phyloP scores from a whole-genome alignment of 1,140 invertebrate species.

The Drosophila mayri region DNA sequence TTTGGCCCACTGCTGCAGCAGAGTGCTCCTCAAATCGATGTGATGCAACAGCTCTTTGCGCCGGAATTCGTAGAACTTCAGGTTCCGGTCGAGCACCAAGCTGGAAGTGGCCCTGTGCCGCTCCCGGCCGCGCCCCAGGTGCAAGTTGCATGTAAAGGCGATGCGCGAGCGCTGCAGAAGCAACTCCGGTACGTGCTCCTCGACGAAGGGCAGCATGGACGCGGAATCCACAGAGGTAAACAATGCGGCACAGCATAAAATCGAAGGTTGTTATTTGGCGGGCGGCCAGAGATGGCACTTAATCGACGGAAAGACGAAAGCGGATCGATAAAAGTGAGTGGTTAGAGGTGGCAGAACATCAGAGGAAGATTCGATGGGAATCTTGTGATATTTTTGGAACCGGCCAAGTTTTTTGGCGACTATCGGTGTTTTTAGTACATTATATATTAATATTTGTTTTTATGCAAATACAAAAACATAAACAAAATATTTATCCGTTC shows the following conservation, averaged over 20 bases:
- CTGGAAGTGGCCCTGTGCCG: constrained; percentile 7
- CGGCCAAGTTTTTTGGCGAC: no score
- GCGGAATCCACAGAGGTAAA: constrained; percentile 9
- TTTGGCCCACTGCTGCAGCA: neutral
- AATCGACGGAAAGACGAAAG: neutral
- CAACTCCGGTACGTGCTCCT: constrained; percentile 59
- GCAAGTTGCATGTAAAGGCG: constrained; percentile 50
- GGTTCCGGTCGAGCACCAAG: constrained; percentile 38
- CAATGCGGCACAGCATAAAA: constrained; percentile 8
- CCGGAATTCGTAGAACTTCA: constrained; percentile 65
- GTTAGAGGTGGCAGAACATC: neutral
- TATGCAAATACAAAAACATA: no score
- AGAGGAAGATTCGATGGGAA: no score
- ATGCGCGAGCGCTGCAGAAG: constrained; percentile 45
- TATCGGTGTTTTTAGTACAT: no score
- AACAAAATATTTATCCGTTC: no score
- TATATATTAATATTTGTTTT: no score
- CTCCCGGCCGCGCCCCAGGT: constrained; percentile 13
- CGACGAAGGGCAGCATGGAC: constrained; percentile 47
- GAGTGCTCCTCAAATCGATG: constrained; percentile 40
- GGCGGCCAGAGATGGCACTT: neutral
- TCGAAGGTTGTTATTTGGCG: constrained; percentile 1
- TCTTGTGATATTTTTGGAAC: no score
- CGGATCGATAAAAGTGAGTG: neutral
- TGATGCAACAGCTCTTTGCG: constrained; percentile 55